These are phyloP conservation scores for Catharus minimus DNA, from an alignment of 2,113 vertebrate species.

Conservation along the genomic window DNA sequence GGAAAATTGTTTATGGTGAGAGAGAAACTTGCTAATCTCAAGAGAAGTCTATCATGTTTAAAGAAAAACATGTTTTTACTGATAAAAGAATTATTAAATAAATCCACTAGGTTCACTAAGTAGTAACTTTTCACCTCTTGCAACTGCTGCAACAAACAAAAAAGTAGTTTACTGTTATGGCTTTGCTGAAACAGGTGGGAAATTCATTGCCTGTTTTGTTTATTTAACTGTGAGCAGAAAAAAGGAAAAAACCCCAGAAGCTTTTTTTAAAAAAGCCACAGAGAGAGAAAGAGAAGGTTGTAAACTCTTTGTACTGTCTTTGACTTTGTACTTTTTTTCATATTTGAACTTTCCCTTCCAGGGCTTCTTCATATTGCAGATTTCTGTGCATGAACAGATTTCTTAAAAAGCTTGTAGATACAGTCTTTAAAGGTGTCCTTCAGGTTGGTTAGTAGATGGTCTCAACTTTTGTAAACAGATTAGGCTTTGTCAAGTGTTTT, in stretches of 20 bases:
- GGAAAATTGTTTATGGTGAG: not conserved
- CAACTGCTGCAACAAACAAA: not conserved
- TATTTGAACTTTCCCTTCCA: constrained; percentile 54
- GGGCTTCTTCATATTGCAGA: constrained; percentile 23
- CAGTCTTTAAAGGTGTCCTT: constrained; percentile 41
- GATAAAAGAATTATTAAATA: not conserved
- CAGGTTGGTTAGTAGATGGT: not conserved
- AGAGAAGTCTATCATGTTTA: not conserved
- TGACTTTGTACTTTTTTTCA: constrained; percentile 51
- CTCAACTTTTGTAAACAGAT: not conserved
- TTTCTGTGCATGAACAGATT: constrained; percentile 33
- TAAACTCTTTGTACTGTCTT: constrained; percentile 39
- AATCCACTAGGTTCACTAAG: not conserved
- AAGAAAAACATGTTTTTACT: not conserved
- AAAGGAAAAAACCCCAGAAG: not conserved
- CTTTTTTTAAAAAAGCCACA: not conserved
- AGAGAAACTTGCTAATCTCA: not conserved
- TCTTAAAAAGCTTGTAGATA: constrained; percentile 19
- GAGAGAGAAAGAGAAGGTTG: not conserved
- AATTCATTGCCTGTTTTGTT: not conserved
- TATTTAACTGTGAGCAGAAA: constrained; percentile 4
- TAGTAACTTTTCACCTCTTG: not conserved
- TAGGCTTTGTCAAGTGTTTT: not conserved
- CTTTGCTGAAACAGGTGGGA: not conserved
- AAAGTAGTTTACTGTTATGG: not conserved